Evolutionary conservation across 2,888 invertebrate genomes (phyloP).

Genomic region (Trichogramma evanescens): DNA sequence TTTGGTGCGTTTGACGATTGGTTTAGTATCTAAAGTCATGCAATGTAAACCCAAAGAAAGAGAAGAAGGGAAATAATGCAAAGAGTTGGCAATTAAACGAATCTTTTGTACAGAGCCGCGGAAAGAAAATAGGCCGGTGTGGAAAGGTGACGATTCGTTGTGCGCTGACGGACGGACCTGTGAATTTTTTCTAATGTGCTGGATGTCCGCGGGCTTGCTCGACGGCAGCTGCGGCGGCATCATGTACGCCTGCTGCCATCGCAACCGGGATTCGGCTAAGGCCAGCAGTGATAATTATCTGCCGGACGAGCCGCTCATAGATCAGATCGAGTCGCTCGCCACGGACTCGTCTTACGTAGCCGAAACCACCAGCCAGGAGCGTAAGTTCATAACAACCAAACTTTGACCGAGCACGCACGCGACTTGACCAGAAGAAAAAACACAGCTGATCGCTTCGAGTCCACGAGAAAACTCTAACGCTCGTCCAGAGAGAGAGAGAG

Average conservation of each 20-base stretch:
- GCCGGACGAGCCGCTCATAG: constrained; percentile 41
- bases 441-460: neutral
- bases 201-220: constrained; percentile 81
- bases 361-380: constrained; percentile 53
- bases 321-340: constrained; percentile 38
- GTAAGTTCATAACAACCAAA: constrained; percentile 43
- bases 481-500: too few species aligned
- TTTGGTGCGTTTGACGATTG: neutral
- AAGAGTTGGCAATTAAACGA: constrained; percentile 4
- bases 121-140: constrained; percentile 43
- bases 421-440: constrained; percentile 1
- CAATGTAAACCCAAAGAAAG: constrained; percentile 3
- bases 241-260: constrained; percentile 80
- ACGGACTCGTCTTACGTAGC: constrained; percentile 51
- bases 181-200: constrained; percentile 86
- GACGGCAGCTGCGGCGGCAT: constrained; percentile 79
- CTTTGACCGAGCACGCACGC: neutral
- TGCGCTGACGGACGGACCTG: constrained; percentile 73
- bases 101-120: constrained; percentile 43
- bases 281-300: constrained; percentile 42
- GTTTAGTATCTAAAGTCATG: neutral
- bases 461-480: too few species aligned
- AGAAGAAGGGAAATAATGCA: constrained; percentile 1
- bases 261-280: constrained; percentile 48
- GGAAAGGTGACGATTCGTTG: constrained; percentile 51